A percentile compares a stretch with the other conserved stretches of the same genome.
phyloP scores from a whole-genome alignment of 2,797 vertebrate species.

The Amblyraja radiata region DNA sequence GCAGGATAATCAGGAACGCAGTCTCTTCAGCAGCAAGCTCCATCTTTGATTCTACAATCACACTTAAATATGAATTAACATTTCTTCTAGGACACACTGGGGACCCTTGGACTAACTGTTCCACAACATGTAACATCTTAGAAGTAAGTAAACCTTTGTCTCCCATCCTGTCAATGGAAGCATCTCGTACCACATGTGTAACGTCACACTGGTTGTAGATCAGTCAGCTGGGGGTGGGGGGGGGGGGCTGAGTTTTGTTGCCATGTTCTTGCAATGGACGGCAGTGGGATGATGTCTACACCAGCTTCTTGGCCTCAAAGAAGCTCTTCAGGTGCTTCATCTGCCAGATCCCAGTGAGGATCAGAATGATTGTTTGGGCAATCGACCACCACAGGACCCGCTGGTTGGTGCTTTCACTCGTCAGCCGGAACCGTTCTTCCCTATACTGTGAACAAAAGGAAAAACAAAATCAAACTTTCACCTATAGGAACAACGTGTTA shows the following conservation, averaged over 20 bases:
- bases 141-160: neutral
- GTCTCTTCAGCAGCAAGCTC: neutral
- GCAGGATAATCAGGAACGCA: neutral
- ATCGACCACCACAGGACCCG: slow-evolving; percentile 96
- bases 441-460: slow-evolving; percentile 63
- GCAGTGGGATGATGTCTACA: slow-evolving; percentile 52
- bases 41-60: neutral
- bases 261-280: neutral
- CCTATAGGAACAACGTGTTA: neutral
- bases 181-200: neutral
- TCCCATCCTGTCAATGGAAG: neutral
- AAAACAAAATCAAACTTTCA: neutral
- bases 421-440: slow-evolving; percentile 87
- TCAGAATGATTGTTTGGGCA: slow-evolving; percentile 84
- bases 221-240: neutral
- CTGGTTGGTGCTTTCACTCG: slow-evolving; percentile 93
- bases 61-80: neutral
- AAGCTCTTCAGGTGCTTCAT: slow-evolving; percentile 94
- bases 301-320: slow-evolving; percentile 91
- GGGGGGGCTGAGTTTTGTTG: neutral
- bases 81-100: neutral
- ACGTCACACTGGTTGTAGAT: slow-evolving; percentile 2
- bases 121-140: neutral
- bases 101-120: neutral
- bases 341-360: slow-evolving; percentile 89